phyloP scores from a whole-genome alignment of 1,140 invertebrate genomes.

The Zaprionus vittiger region DNA sequence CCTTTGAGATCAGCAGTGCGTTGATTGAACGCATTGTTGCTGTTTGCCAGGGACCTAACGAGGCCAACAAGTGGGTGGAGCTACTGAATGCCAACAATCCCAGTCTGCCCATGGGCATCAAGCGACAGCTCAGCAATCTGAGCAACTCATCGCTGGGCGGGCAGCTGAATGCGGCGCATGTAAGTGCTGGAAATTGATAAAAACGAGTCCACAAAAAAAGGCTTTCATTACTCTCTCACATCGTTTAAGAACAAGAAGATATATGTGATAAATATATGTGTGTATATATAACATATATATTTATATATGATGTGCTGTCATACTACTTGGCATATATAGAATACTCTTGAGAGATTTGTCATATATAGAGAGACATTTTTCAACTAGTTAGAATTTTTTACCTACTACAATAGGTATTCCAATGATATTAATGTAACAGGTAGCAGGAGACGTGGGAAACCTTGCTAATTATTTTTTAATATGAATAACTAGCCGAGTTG shows the following conservation, averaged over 20 bases:
- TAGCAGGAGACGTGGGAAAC: too few species aligned
- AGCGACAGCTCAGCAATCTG: conserved; percentile 81
- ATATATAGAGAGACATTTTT: too few species aligned
- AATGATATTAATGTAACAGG: too few species aligned
- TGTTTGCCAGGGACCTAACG: conserved; percentile 92
- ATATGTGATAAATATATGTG: not conserved
- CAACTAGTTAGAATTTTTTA: too few species aligned
- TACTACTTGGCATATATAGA: not conserved
- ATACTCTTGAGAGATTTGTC: not conserved
- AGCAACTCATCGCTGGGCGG: conserved; percentile 80
- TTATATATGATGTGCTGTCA: not conserved
- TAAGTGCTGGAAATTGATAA: conserved; percentile 83
- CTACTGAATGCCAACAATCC: conserved; percentile 86
- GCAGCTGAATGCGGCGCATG: conserved; percentile 85
- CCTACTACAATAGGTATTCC: too few species aligned
- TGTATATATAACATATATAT: not conserved
- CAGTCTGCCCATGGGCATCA: conserved; percentile 83
- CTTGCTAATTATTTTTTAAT: too few species aligned
- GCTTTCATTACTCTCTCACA: conserved; percentile 34
- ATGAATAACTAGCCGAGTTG: too few species aligned
- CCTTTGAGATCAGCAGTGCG: conserved; percentile 96
- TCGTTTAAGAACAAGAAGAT: not conserved
- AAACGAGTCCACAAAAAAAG: not conserved
- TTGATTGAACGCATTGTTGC: conserved; percentile 96
- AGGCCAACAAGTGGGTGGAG: conserved; percentile 95